These are phyloP conservation scores for Triplophysa yarkandensis DNA, from an alignment of 2,797 vertebrate species.

Conservation along the genomic window DNA sequence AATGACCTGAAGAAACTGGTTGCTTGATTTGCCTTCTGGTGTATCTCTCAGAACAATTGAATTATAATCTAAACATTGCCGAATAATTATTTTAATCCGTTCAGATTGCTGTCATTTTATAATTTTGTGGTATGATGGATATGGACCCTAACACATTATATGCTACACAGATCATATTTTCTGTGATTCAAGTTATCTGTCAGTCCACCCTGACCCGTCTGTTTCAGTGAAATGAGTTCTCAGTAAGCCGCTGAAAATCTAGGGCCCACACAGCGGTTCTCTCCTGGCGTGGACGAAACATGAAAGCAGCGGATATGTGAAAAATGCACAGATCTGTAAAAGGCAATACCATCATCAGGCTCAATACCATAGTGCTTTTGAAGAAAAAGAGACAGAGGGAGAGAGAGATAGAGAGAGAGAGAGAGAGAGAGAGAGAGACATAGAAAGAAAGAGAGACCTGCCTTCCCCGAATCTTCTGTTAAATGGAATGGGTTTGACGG, in stretches of 20 bases:
- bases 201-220: conserved; percentile 66
- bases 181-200: conserved; percentile 33
- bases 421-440: conserved; percentile 43
- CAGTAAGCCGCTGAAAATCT: conserved; percentile 70
- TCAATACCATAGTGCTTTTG: conserved; percentile 76
- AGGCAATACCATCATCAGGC: conserved; percentile 72
- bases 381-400: conserved; percentile 9
- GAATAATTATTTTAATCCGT: no score
- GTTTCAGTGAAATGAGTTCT: conserved; percentile 76
- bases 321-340: conserved; percentile 80
- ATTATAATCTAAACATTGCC: no score
- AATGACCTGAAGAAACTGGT: not conserved
- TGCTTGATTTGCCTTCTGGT: not conserved
- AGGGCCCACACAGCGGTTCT: conserved; percentile 79
- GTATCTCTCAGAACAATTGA: not conserved
- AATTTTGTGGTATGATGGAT: no score
- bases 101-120: no score
- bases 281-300: conserved; percentile 79
- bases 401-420: conserved; percentile 60
- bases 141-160: not conserved
- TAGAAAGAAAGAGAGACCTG: conserved; percentile 70
- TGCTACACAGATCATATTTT: conserved; percentile 27
- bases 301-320: conserved; percentile 80
- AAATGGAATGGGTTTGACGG: conserved; percentile 74
- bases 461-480: conserved; percentile 73